Conservation (phyloP, 2,888 invertebrate genomes). For the Trichacis sp. region DNA sequence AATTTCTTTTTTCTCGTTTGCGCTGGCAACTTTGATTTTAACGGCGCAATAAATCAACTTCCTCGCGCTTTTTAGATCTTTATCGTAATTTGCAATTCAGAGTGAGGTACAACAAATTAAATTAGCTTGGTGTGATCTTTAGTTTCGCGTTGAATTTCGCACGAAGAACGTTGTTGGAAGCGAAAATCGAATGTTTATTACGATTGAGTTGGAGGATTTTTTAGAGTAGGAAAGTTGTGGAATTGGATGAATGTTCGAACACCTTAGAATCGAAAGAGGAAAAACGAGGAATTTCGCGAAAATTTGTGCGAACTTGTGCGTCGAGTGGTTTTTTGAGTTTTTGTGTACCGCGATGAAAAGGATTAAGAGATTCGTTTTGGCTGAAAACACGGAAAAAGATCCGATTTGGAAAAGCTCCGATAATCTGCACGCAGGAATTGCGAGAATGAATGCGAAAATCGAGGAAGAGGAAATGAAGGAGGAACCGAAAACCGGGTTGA, state of each 20-base stretch:
- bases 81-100: too few species aligned
- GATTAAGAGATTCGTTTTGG: slow-evolving; percentile 67
- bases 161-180: too few species aligned
- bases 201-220: too few species aligned
- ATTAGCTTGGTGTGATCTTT: not conserved
- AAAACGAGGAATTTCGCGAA: too few species aligned
- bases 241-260: too few species aligned
- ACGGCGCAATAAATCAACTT: not conserved
- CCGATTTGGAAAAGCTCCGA: slow-evolving; percentile 65
- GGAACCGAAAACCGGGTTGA: slow-evolving; percentile 34
- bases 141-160: not conserved
- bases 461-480: slow-evolving; percentile 31
- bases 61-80: too few species aligned
- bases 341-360: slow-evolving; percentile 57
- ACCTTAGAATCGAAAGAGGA: too few species aligned
- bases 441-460: slow-evolving; percentile 49
- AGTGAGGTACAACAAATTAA: too few species aligned
- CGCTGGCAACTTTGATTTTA: not conserved
- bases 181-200: too few species aligned
- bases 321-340: slow-evolving; percentile 7
- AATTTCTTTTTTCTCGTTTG: too few species aligned
- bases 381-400: slow-evolving; percentile 59
- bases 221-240: too few species aligned
- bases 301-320: not conserved
- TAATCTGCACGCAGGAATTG: slow-evolving; percentile 54